phyloP scores from a whole-genome alignment of 2,113 vertebrate species.

The Megaptera novaeangliae region DNA sequence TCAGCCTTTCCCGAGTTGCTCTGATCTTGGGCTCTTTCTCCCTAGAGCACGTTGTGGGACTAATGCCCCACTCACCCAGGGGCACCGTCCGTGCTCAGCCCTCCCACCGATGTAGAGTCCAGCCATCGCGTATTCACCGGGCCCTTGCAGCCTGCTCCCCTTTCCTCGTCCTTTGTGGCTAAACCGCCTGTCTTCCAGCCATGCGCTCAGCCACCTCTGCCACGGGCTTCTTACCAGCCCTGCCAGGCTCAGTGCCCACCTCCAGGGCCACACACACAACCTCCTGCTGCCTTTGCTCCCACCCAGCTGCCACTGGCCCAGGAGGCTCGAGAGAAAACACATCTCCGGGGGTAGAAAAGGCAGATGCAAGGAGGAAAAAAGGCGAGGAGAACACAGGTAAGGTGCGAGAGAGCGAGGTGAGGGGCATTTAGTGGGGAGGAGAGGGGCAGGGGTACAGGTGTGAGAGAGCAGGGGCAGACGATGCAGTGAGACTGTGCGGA shows the following conservation, averaged over 20 bases:
- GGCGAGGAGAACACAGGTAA: background rate
- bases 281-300: background rate
- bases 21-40: background rate
- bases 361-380: background rate
- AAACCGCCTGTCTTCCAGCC: background rate
- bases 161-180: background rate
- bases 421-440: background rate
- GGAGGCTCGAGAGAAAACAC: fast-evolving
- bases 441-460: background rate
- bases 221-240: fast-evolving
- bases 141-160: background rate
- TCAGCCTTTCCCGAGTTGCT: background rate
- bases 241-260: background rate
- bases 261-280: background rate
- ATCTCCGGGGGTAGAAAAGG: background rate
- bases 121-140: background rate
- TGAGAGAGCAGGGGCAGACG: background rate
- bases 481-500: background rate
- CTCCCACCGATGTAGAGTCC: background rate
- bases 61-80: background rate
- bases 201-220: background rate
- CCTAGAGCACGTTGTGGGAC: too few relatives aligned
- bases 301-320: background rate
- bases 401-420: background rate
- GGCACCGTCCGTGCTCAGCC: background rate